These are phyloP conservation scores for Callopanchax toddi DNA, from an alignment of 2,113 vertebrate genomes.

Conservation along the genomic window DNA sequence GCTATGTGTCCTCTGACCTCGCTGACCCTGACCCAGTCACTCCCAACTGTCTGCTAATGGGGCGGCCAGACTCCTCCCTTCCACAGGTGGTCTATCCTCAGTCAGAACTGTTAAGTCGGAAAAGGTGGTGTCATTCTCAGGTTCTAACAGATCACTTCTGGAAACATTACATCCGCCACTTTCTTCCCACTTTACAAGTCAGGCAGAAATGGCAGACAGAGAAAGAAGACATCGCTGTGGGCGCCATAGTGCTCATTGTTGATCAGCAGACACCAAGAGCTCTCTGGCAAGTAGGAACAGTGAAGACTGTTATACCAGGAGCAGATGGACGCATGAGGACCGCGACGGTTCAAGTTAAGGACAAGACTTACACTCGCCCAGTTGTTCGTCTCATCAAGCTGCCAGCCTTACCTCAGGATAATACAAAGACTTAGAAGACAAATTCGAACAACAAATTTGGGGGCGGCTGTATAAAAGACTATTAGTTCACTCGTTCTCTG, in stretches of 20 bases:
- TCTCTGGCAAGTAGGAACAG: background rate
- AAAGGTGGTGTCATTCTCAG: background rate
- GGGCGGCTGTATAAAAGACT: too few relatives aligned
- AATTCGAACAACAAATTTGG: too few relatives aligned
- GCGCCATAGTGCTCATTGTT: background rate
- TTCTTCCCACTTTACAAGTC: too few relatives aligned
- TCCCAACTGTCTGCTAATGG: background rate
- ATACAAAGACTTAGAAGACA: too few relatives aligned
- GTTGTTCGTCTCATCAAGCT: too few relatives aligned
- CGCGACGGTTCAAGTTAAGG: too few relatives aligned
- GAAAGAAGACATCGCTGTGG: background rate
- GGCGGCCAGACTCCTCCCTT: background rate
- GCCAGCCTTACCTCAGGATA: too few relatives aligned
- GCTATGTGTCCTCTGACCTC: background rate
- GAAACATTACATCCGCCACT: too few relatives aligned
- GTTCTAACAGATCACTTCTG: background rate
- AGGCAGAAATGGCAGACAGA: background rate
- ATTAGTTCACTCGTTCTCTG: too few relatives aligned
- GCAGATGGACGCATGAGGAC: background rate
- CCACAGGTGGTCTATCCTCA: slow-evolving; percentile 4
- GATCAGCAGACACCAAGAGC: background rate
- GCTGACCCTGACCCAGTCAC: background rate
- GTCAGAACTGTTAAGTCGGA: background rate
- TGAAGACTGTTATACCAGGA: background rate
- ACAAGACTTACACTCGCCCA: too few relatives aligned